phyloP scores from a whole-genome alignment of 2,797 vertebrate genomes.

The Pristis pectinata region DNA sequence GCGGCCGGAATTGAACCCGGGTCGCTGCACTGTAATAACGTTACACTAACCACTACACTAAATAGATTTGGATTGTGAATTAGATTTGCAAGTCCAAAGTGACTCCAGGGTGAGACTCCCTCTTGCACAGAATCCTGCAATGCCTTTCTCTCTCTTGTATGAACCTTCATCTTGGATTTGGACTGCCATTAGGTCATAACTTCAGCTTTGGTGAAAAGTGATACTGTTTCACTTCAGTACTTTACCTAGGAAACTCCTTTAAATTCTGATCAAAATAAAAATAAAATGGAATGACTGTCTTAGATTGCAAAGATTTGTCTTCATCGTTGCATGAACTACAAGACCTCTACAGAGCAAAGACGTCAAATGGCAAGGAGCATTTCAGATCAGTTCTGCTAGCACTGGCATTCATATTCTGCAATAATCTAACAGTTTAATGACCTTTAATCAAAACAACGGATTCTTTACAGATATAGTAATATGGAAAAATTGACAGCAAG shows the following conservation, averaged over 20 bases:
- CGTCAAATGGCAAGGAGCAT: not conserved
- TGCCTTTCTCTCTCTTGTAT: not conserved
- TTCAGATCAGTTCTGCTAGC: not conserved
- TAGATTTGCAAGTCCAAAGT: not conserved
- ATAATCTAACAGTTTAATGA: not conserved
- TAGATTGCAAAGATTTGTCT: not conserved
- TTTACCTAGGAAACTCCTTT: no score
- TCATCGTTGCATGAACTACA: not conserved
- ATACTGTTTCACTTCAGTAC: not conserved
- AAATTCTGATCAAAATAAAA: not conserved
- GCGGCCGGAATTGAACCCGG: no score
- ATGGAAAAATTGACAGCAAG: not conserved
- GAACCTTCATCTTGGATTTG: not conserved
- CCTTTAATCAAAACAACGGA: not conserved
- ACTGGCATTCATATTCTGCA: not conserved
- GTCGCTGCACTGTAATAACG: no score
- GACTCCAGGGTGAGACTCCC: not conserved
- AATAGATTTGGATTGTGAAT: no score
- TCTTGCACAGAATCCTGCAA: not conserved
- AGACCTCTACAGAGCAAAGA: not conserved
- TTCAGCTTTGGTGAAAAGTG: not conserved
- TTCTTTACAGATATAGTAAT: not conserved
- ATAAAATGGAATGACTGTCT: not conserved
- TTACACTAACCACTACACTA: no score
- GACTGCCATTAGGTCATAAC: not conserved